phyloP scores from a whole-genome alignment of 2,113 vertebrate species.

The Etheostoma cragini region DNA sequence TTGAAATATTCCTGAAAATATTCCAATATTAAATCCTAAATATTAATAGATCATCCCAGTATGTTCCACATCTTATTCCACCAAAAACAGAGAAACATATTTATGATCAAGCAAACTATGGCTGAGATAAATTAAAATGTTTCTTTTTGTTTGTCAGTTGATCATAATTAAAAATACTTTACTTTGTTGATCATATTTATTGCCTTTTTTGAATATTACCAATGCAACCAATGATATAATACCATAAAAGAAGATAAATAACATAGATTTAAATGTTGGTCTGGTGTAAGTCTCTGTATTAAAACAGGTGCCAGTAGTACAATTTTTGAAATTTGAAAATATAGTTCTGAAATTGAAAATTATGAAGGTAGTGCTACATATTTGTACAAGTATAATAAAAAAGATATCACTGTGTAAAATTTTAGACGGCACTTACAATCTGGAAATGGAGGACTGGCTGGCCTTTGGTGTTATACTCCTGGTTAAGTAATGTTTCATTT shows the following conservation, averaged over 20 bases:
- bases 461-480: neutral
- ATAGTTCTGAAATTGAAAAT: neutral
- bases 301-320: neutral
- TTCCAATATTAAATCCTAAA: neutral
- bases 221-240: neutral
- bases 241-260: neutral
- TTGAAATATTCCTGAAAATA: slow-evolving; percentile 6
- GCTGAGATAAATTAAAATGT: neutral
- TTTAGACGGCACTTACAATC: neutral
- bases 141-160: neutral
- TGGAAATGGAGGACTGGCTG: neutral
- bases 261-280: neutral
- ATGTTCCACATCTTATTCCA: neutral
- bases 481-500: neutral
- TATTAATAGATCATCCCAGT: neutral
- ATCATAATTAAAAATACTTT: slow-evolving; percentile 1
- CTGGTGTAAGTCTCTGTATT: neutral
- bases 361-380: neutral
- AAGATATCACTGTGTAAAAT: neutral
- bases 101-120: neutral
- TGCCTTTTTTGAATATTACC: neutral
- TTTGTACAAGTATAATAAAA: neutral
- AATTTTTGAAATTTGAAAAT: no score
- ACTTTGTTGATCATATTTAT: neutral
- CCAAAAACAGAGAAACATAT: neutral